These are phyloP conservation scores for Drepana falcataria DNA, from an alignment of 2,888 invertebrate genomes.

Conservation along the genomic window DNA sequence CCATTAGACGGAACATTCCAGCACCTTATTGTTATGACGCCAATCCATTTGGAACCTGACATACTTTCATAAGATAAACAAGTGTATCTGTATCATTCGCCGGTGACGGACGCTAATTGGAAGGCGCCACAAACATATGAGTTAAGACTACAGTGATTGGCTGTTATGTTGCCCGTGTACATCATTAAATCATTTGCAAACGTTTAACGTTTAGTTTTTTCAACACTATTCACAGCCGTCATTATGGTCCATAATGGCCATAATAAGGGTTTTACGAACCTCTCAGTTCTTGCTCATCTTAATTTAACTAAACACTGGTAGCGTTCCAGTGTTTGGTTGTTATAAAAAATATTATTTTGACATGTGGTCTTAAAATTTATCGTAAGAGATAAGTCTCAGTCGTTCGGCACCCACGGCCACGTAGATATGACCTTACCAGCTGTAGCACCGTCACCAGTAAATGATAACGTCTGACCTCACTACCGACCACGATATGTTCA, in stretches of 20 bases:
- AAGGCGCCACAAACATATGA: neutral
- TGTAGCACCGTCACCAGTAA: slow-evolving; percentile 23
- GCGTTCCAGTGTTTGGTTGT: too few species aligned
- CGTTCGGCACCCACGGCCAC: neutral
- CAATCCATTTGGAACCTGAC: neutral
- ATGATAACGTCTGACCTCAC: slow-evolving; percentile 18
- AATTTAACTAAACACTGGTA: too few species aligned
- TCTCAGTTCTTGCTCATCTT: too few species aligned
- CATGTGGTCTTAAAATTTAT: neutral
- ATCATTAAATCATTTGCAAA: neutral
- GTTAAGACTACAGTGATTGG: neutral
- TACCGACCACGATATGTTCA: slow-evolving; percentile 11
- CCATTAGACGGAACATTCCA: neutral
- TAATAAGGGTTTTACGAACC: too few species aligned
- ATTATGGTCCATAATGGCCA: too few species aligned
- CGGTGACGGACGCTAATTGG: neutral
- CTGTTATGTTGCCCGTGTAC: neutral
- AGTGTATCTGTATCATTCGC: neutral
- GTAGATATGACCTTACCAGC: slow-evolving; percentile 24
- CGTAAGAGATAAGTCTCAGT: neutral
- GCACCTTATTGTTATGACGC: neutral
- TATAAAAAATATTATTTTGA: too few species aligned
- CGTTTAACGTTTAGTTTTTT: neutral
- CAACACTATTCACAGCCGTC: neutral
- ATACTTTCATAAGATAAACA: neutral